Base-by-base conservation (phyloP, 1,140 invertebrate genomes). In the Bombus polaris region DNA sequence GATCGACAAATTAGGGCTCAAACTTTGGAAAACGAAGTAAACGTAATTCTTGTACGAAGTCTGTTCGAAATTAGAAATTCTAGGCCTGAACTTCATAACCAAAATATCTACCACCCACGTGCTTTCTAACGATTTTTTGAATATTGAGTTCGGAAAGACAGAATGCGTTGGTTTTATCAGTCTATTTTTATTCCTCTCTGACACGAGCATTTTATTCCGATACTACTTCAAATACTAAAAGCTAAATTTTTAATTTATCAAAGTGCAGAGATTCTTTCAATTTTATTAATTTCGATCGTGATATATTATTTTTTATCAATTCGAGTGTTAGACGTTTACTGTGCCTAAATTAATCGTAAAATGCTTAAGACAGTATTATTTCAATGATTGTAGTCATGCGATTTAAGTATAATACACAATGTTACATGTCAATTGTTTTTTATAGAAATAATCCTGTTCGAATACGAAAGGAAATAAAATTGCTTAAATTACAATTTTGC, bases 31-130 rank as follows among this genome's bases (percentile, higher is more conserved):
- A 74, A n/a, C 32, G n/a, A 53, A 28, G 12, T 35, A 25, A 25
- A 13, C 3, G 22, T 0, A 3, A 53, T 22, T 2, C 12, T 47
- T 75, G n/a, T 32, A 53, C 2, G 22, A 75, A 53, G 32, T 35
- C 44, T 74, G 73, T 74, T 74, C 73, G 25, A 53, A 47, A 53
- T 75, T 53, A 53, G n/a, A 53, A 32, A 47, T 47, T 47, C n/a
- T 32, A 32, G 39, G 8, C 8, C n/a, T 74, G 42, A 73, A 44
- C 18, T 74, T 74, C 10, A 73, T 53, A 32, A 53, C 44, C 22
- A 32, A 75, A 75, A 75, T 75, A 75, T 10, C 44, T 25, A 53
- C 32, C 73, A 13, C 18, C 44, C 28, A 53, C 73, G 12, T 35
- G 44, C 32, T 42, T 42, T 35, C 9, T 25, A 75, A 75, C 22